Conservation (phyloP, 2,888 invertebrate species). For the Argyresthia albistria region DNA sequence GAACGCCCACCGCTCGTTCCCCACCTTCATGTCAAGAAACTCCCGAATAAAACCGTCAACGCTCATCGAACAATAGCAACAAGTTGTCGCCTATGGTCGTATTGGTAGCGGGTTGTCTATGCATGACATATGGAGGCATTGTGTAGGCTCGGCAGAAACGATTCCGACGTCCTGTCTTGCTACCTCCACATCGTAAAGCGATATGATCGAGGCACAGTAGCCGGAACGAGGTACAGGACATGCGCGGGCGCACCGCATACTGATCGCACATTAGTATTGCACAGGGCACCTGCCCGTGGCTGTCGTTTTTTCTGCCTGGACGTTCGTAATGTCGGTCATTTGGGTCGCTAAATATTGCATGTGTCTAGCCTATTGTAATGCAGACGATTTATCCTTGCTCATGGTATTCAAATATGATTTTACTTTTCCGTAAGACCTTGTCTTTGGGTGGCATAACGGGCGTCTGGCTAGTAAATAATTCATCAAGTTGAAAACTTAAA, state of each 20-base stretch:
- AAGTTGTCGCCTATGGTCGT: not conserved
- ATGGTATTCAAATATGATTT: too few species aligned
- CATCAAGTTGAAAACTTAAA: too few species aligned
- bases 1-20: not conserved
- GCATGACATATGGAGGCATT: slow-evolving; percentile 62
- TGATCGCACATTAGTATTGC: slow-evolving; percentile 34
- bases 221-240: slow-evolving; percentile 73
- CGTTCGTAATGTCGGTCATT: slow-evolving; percentile 10
- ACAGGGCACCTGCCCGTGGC: not conserved
- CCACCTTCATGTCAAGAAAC: not conserved
- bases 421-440: too few species aligned
- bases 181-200: slow-evolving; percentile 65
- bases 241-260: slow-evolving; percentile 61
- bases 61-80: not conserved
- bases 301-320: slow-evolving; percentile 7
- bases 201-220: slow-evolving; percentile 72
- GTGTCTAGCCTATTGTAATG: not conserved
- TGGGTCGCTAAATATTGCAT: not conserved
- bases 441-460: too few species aligned
- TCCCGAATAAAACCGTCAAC: not conserved
- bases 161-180: slow-evolving; percentile 63
- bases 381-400: slow-evolving; percentile 6
- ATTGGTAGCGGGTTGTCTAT: slow-evolving; percentile 21
- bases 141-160: slow-evolving; percentile 51
- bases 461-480: too few species aligned